Conservation (phyloP, 2,797 vertebrate genomes). For the Morus bassanus region DNA sequence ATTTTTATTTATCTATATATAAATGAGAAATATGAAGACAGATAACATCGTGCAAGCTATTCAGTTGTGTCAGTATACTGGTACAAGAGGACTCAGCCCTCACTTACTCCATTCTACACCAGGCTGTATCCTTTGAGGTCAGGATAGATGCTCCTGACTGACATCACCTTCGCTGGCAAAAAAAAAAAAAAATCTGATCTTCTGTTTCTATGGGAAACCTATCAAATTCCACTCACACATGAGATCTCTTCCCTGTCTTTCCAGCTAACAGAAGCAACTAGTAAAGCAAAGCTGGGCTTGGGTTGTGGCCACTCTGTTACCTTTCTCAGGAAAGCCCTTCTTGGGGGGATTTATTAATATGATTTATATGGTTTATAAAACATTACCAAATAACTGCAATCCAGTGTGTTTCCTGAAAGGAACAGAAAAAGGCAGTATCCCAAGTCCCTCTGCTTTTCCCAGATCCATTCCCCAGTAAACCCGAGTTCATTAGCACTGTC, state of each 20-base stretch:
- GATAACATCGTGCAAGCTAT: background rate
- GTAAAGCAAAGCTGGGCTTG: background rate
- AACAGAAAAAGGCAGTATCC: background rate
- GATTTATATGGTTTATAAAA: background rate
- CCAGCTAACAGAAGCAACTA: background rate
- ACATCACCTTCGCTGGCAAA: background rate
- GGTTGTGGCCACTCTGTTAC: background rate
- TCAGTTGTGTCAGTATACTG: background rate
- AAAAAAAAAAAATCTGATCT: background rate
- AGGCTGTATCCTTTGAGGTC: background rate
- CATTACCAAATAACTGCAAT: background rate
- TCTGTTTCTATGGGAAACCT: conserved; percentile 1
- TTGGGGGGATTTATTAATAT: background rate
- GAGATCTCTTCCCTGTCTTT: background rate
- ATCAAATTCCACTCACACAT: background rate
- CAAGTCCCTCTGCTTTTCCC: background rate
- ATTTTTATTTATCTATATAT: background rate
- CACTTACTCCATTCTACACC: background rate
- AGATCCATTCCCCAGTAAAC: background rate
- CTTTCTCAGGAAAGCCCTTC: background rate
- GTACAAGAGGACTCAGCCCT: background rate
- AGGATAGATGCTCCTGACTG: background rate
- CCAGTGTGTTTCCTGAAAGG: background rate
- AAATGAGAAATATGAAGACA: background rate
- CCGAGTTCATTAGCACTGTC: background rate